Evolutionary conservation across 2,113 vertebrate species (phyloP).

Genomic region (Bos indicus): DNA sequence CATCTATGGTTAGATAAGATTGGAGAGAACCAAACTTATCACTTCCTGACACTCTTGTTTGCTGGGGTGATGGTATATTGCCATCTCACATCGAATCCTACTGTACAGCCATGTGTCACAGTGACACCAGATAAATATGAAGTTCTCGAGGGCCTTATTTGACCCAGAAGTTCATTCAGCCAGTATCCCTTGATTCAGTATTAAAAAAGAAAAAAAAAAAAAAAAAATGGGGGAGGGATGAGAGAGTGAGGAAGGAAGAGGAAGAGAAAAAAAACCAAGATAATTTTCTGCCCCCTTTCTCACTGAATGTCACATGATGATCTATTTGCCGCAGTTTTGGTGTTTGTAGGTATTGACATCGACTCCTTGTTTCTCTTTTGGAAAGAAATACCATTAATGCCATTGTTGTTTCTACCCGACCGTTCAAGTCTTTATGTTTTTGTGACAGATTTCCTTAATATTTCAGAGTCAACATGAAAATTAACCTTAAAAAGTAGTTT

Average conservation of each 20-base stretch:
- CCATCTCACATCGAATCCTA: not conserved
- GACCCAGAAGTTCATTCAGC: slow-evolving; percentile 6
- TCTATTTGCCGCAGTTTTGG: not conserved
- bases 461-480: not conserved
- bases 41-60: not conserved
- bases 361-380: not conserved
- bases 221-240: not conserved
- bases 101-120: not conserved
- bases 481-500: not conserved
- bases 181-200: not conserved
- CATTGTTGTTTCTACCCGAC: not conserved
- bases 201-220: not conserved
- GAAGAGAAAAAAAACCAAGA: not conserved
- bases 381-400: not conserved
- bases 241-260: not conserved
- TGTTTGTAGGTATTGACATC: not conserved
- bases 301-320: not conserved
- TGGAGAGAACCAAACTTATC: not conserved
- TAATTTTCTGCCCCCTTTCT: not conserved
- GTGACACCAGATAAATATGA: not conserved
- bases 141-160: not conserved
- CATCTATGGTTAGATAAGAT: not conserved
- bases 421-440: not conserved
- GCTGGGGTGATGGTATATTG: not conserved
- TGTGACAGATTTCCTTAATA: not conserved